These are phyloP conservation scores for Acyrthosiphon pisum DNA, from an alignment of 1,140 invertebrate species.

Conservation along the genomic window DNA sequence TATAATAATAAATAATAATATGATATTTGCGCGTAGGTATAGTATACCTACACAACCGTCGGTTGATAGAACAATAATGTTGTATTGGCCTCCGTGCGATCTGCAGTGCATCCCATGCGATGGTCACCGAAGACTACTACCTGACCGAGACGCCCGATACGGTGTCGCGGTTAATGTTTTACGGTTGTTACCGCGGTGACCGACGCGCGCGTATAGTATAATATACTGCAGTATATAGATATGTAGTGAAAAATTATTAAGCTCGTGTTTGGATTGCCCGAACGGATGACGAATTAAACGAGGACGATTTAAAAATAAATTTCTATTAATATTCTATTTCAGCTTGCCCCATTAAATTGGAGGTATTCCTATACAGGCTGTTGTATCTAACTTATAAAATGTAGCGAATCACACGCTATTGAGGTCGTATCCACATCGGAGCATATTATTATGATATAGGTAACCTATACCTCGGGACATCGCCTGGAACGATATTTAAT, in stretches of 20 bases:
- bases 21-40: not conserved
- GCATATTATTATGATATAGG: not conserved
- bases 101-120: too few relatives aligned
- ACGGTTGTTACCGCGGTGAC: not conserved
- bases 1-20: too few relatives aligned
- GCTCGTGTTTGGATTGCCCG: constrained; percentile 24
- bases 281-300: constrained; percentile 54
- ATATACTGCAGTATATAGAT: not conserved
- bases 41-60: not conserved
- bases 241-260: not conserved
- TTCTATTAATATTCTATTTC: constrained; percentile 56
- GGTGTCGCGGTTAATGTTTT: not conserved
- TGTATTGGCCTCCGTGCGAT: not conserved
- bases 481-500: not conserved
- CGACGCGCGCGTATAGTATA: not conserved
- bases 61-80: not conserved
- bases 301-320: constrained; percentile 52
- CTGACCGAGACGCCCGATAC: not conserved
- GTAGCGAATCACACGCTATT: not conserved
- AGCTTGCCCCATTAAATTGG: constrained; percentile 54
- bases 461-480: not conserved
- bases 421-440: not conserved
- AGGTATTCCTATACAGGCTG: constrained; percentile 37
- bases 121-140: not conserved
- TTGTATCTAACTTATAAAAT: not conserved